Base-by-base conservation (phyloP, 2,888 invertebrate species). In the Drosophila algonquin region DNA sequence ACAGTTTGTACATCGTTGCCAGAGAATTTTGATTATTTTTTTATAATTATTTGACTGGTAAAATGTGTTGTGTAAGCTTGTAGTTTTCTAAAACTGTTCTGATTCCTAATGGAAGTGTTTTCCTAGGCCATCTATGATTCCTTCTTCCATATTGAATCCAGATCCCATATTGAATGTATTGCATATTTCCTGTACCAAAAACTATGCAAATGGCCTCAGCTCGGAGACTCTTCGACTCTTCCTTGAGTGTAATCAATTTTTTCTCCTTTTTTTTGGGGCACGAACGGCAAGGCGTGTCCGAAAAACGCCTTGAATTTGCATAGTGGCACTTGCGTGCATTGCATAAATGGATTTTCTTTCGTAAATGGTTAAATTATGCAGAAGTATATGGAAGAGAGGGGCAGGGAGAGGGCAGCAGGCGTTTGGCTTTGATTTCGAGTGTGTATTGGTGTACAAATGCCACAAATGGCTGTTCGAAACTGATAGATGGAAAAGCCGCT, bases 301-400 rank as follows among this genome's bases (percentile, higher is more conserved):
- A 7, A 7, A n/a, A 14, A 50, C 50, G 59, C 68, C 32, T 32
- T 12, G 32, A 63, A 75, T 74, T 74, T 74, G 68, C 74, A 75
- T 74, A 74, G 61, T 50, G 56, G 59, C 69, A 74, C 70, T 75
- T 75, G 75, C 70, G 75, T 75, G 75, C 64, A 62, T 61, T 54
- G 69, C 54, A 75, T 60, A 75, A 75, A 58, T 75, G 56, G 57
- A 50, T 63, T 67, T 67, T 56, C n/a, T n/a, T 35, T 50, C 40
- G 5, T 62, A 68, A 68, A 74, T 50, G 62, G 68, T n/a, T 18
- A 67, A 74, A 74, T 74, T 74, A 74, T 74, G 58, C 74, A 74
- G 57, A 53, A 73, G 61, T 61, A 46, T 51, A 24, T 35, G n/a
- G 32, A 18, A 24, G 18, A 32, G 6, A 30, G 12, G 8, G 52